Evolutionary conservation across 35 echinoderm and acorn worm genomes (phyloP).

Genomic region (Heliocidaris tuberculata): DNA sequence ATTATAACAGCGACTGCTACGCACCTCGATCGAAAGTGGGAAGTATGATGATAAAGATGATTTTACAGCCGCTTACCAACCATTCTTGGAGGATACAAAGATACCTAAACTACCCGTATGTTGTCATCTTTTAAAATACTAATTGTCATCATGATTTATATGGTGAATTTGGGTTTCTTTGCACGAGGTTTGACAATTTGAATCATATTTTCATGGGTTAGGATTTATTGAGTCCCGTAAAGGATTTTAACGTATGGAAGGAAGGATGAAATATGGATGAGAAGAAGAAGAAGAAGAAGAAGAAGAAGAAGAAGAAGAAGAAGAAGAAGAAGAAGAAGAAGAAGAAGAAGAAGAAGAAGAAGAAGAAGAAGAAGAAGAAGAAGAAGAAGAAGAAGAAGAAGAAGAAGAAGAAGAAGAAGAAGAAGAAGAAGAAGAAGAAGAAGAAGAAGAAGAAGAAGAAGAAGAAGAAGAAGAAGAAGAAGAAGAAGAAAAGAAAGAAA

Average conservation of each 20-base stretch:
- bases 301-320: background rate
- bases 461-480: background rate
- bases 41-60: conserved; percentile 84
- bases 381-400: background rate
- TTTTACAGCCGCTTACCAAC: conserved; percentile 85
- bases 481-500: background rate
- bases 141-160: background rate
- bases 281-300: background rate
- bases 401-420: too few species aligned
- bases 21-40: conserved; percentile 59
- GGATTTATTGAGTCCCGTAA: too few species aligned
- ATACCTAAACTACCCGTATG: conserved; percentile 60
- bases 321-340: background rate
- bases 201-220: too few species aligned
- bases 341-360: background rate
- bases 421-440: too few species aligned
- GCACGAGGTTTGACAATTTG: too few species aligned
- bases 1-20: conserved; percentile 43
- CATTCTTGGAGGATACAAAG: conserved; percentile 80
- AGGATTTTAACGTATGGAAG: background rate
- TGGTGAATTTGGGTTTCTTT: background rate
- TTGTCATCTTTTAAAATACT: background rate
- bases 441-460: too few species aligned
- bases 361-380: background rate
- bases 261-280: background rate